Conservation (phyloP, 1,140 invertebrate genomes). For the Ceratoteleas bidentatus region DNA sequence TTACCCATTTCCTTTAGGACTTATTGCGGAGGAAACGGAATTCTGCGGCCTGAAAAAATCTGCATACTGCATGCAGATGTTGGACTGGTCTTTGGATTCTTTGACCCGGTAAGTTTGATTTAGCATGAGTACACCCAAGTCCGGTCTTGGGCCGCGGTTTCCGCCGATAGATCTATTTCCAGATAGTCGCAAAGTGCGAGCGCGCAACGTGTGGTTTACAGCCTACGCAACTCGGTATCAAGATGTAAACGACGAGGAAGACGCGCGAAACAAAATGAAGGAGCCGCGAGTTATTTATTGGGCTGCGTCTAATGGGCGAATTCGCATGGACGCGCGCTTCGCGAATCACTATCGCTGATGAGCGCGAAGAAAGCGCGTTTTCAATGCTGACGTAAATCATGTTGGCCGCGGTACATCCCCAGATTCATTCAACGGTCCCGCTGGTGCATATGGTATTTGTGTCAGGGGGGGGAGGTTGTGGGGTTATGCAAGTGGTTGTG, state of each 20-base stretch:
- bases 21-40: background rate
- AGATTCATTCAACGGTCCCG: no score
- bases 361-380: constrained; percentile 54
- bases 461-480: no score
- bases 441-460: no score
- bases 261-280: constrained; percentile 46
- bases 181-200: constrained; percentile 59
- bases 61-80: background rate
- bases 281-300: constrained; percentile 56
- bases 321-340: constrained; percentile 46
- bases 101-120: constrained; percentile 28
- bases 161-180: constrained; percentile 59
- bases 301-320: constrained; percentile 47
- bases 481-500: no score
- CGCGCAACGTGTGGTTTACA: constrained; percentile 61
- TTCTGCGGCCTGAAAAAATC: background rate
- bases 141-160: constrained; percentile 41
- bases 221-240: constrained; percentile 58
- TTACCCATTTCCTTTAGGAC: background rate
- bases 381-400: constrained; percentile 59
- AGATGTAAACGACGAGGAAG: constrained; percentile 38
- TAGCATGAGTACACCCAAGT: constrained; percentile 16
- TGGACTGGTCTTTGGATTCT: constrained; percentile 21
- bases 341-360: constrained; percentile 53
- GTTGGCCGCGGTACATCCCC: background rate